Base-by-base conservation (phyloP, 2,797 vertebrate species). In the Allobates femoralis region DNA sequence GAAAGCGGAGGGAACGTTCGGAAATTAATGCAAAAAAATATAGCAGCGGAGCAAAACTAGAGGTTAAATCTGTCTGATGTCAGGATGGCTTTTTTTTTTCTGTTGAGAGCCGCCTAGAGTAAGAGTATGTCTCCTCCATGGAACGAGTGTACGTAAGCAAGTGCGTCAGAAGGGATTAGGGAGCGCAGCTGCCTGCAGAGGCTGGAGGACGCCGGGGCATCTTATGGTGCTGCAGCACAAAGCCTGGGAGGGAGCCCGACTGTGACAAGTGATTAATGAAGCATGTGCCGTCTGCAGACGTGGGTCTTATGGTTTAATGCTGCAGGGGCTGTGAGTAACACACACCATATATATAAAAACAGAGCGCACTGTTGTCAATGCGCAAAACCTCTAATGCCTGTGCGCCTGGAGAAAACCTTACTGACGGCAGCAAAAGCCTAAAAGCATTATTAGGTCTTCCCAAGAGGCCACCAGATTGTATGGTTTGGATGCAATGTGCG, bases 141-240 rank as follows among this genome's bases (percentile, higher is more conserved):
- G 77, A 87, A 85, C 75, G 46, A 64, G 86, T 41, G 77, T 53
- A 85, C 86, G 86, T 87, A 84, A 87, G 86, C 76, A 84, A 75
- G 69, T 87, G 86, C 86, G 86, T 87, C 86, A 87, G 66, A 87
- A 56, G 86, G 82, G 86, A 87, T 87, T 87, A 85, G 75, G 50
- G 58, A 84, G 82, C 58, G 58, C 77, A 84, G 82, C 86, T 84
- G 86, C 86, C 86, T 87, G 86, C 82, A 87, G 86, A 87, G 86
- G 71, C 56, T 41, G 53, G 64, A 73, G 67, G 83, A 77, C 81
- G 64, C 76, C n/a, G 76, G 82, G 82, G 77, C 82, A 87, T 73
- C 77, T 81, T 85, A 62, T 67, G 86, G 53, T 51, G 32, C 62
- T 34, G 67, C 23, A 55, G 76, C 67, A 81, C 37, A 74, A 83